Conservation (phyloP, 2,113 vertebrate genomes). For the Lophochroa leadbeateri region DNA sequence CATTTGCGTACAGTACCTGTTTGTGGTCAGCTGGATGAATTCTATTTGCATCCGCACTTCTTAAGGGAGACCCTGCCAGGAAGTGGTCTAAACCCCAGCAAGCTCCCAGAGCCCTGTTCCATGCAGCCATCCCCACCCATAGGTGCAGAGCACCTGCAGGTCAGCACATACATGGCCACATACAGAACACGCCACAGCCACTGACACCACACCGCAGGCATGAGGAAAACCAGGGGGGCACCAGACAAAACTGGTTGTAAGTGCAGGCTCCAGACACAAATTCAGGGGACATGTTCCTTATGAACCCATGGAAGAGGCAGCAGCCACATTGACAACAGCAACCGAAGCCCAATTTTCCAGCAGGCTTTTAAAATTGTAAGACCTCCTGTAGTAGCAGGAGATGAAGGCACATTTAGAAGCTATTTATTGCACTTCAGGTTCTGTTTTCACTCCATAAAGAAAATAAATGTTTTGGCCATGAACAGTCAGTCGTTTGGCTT, state of each 20-base stretch:
- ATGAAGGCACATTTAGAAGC: slow-evolving; percentile 7
- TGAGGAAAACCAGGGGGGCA: not conserved
- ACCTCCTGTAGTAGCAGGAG: not conserved
- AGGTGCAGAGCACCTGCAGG: not conserved
- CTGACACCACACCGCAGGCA: not conserved
- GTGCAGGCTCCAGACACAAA: not conserved
- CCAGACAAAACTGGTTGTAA: not conserved
- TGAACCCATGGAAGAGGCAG: not conserved
- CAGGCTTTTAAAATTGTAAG: not conserved
- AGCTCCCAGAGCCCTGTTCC: not conserved
- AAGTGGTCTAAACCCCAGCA: not conserved
- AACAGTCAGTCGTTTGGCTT: slow-evolving; percentile 28
- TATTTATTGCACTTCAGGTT: slow-evolving; percentile 1
- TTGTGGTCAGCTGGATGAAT: not conserved
- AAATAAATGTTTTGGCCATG: slow-evolving; percentile 21
- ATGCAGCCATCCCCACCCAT: not conserved
- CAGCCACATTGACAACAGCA: not conserved
- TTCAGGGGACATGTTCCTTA: not conserved
- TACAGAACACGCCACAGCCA: not conserved
- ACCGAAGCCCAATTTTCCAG: not conserved
- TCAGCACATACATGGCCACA: not conserved
- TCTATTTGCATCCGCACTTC: not conserved
- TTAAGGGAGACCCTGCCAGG: not conserved
- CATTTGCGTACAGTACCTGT: not conserved
- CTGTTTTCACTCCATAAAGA: slow-evolving; percentile 40